Base-by-base conservation (phyloP, 1,140 invertebrate genomes). In the Drosophila baimaii region DNA sequence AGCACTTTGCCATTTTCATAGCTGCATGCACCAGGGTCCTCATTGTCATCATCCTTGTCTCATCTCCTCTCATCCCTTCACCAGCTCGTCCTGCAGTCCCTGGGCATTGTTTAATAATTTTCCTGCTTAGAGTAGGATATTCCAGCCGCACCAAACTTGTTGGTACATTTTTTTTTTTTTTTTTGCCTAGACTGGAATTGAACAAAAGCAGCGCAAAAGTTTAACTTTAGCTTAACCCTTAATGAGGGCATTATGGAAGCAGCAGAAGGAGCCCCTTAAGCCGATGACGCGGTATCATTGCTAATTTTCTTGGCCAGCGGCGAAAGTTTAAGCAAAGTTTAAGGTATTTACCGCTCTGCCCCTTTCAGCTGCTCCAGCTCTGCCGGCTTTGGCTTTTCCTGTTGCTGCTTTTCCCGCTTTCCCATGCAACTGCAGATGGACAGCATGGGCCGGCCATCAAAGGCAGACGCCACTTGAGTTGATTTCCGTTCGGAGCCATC, bases 31-130 rank as follows among this genome's bases (percentile, higher is more conserved):
- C 63, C 56, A 72, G 74, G 74, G 69, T 75, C 62, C 52, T 55
- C 46, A 69, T 69, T 68, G 63, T 76, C 81, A 69, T 49, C 78
- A 66, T 57, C 47, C 47, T 46, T 35, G 31, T 46, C 54, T 27
- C 13, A 31, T 23, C 52, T 31, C 17, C 46, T 5, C 23, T 31
- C 49, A 51, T 31, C 49, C 23, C 10, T 3, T 52, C 19, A 35
- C 51, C 51, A 54, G 10, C 51, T 23, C 23, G 31, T 37, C 21
- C 31, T 41, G 43, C 47, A 41, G 37, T 44, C 51, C 25, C 37
- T 49, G 49, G 66, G 83, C 83, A 88, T 86, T 86, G 82, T 88
- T 88, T 77, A 82, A 79, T 86, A 66, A 88, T 73, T 88, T 86
- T 82, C 59, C 79, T 86, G 82, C 76, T 72, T 65, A 72, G 33